Conservation (phyloP, 2,113 vertebrate genomes). For the Gallinago jamesoni region DNA sequence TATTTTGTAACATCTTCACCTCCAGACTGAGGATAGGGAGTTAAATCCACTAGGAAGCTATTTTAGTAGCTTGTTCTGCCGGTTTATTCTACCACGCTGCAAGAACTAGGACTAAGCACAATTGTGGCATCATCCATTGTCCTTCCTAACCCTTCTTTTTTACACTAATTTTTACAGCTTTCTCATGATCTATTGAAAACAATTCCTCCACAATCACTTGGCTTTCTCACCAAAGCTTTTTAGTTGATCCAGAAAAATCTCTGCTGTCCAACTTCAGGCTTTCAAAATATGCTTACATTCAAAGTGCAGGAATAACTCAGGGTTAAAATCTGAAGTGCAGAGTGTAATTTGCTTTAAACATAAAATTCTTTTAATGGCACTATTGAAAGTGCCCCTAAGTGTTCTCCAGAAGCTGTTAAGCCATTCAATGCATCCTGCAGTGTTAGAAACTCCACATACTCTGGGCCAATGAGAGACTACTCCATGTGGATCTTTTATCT, state of each 20-base stretch:
- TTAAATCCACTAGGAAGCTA: not conserved
- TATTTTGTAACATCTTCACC: not conserved
- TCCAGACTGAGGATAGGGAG: not conserved
- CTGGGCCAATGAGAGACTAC: not conserved
- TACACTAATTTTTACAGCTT: not conserved
- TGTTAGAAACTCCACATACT: not conserved
- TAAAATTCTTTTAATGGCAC: not conserved
- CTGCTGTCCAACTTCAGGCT: not conserved
- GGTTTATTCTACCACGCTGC: not conserved
- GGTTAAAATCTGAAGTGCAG: not conserved
- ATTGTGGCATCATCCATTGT: not conserved
- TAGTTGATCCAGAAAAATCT: not conserved
- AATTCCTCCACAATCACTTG: not conserved
- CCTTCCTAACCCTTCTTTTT: not conserved
- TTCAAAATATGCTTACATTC: not conserved
- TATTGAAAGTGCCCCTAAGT: not conserved
- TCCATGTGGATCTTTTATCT: not conserved
- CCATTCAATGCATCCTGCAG: constrained; percentile 15
- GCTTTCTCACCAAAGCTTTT: not conserved
- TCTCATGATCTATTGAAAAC: not conserved
- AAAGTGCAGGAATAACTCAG: not conserved
- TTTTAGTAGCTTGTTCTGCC: not conserved
- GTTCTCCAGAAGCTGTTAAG: constrained; percentile 28
- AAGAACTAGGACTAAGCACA: not conserved
- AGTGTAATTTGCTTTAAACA: not conserved